Evolutionary conservation across 2,888 invertebrate species (phyloP).

Genomic region (Dryobotodes eremita): DNA sequence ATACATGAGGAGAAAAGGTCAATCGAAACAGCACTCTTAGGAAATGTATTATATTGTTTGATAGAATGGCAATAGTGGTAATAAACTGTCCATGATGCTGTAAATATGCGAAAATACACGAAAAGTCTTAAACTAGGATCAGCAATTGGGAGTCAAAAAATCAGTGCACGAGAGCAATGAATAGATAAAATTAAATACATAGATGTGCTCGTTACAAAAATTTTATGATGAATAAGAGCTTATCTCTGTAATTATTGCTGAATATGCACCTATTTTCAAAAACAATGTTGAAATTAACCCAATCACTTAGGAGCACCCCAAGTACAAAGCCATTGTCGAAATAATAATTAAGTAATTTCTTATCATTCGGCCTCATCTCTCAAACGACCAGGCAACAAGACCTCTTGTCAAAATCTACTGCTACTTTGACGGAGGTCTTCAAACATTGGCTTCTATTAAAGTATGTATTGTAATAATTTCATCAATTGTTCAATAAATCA

Average conservation of each 20-base stretch:
- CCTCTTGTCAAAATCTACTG: slow-evolving; percentile 51
- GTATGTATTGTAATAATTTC: slow-evolving; percentile 69
- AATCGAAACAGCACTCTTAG: neutral
- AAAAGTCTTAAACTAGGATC: neutral
- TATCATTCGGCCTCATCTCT: slow-evolving; percentile 83
- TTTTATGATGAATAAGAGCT: neutral
- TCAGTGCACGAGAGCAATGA: neutral
- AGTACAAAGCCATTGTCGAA: slow-evolving; percentile 81
- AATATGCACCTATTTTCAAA: slow-evolving; percentile 31
- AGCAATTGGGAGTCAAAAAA: neutral
- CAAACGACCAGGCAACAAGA: slow-evolving; percentile 68
- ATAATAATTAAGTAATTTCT: slow-evolving; percentile 85
- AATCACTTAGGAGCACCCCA: slow-evolving; percentile 61
- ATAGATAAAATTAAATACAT: neutral
- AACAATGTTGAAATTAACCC: slow-evolving; percentile 65
- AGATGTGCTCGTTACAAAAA: neutral
- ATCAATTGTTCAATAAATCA: slow-evolving; percentile 73
- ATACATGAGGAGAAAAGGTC: neutral
- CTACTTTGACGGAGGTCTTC: slow-evolving; percentile 61
- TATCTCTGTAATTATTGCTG: neutral
- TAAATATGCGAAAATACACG: neutral
- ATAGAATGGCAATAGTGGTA: neutral
- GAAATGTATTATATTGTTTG: neutral
- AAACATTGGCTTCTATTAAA: slow-evolving; percentile 66
- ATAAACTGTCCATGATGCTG: neutral